Evolutionary conservation across 2,113 vertebrate species (phyloP).

Genomic region (Nesoenas mayeri): DNA sequence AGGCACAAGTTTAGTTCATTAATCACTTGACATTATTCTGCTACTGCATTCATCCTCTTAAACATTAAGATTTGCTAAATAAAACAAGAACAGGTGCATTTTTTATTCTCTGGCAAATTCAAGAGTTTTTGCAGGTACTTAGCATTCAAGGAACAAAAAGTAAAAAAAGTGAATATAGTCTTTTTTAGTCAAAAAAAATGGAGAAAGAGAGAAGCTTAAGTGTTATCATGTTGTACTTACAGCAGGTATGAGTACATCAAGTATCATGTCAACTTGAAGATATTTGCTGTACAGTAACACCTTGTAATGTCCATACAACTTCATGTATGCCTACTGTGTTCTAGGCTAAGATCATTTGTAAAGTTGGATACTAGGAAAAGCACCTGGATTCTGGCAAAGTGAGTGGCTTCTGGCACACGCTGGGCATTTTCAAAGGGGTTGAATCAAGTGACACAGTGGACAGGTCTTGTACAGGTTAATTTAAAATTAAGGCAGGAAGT

Average conservation of each 20-base stretch:
- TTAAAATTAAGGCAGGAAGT: not conserved
- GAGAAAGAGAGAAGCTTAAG: not conserved
- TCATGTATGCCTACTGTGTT: not conserved
- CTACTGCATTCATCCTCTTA: not conserved
- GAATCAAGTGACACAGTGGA: not conserved
- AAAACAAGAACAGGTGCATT: not conserved
- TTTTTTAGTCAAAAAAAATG: not conserved
- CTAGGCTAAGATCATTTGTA: not conserved
- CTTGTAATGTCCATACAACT: not conserved
- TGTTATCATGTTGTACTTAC: not conserved
- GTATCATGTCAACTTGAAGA: not conserved
- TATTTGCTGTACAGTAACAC: not conserved
- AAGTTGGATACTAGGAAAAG: not conserved
- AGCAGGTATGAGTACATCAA: not conserved
- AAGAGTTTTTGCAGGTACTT: not conserved
- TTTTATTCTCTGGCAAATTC: not conserved
- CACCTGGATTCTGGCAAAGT: not conserved
- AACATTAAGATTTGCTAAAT: not conserved
- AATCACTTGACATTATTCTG: not conserved
- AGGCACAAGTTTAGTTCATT: conserved; percentile 30
- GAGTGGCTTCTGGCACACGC: not conserved
- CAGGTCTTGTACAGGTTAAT: not conserved
- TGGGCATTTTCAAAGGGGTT: not conserved
- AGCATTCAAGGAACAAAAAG: not conserved
- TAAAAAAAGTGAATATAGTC: not conserved